Evolutionary conservation across 1,140 invertebrate genomes (phyloP).

Genomic region (Drosophila lacteicornis): DNA sequence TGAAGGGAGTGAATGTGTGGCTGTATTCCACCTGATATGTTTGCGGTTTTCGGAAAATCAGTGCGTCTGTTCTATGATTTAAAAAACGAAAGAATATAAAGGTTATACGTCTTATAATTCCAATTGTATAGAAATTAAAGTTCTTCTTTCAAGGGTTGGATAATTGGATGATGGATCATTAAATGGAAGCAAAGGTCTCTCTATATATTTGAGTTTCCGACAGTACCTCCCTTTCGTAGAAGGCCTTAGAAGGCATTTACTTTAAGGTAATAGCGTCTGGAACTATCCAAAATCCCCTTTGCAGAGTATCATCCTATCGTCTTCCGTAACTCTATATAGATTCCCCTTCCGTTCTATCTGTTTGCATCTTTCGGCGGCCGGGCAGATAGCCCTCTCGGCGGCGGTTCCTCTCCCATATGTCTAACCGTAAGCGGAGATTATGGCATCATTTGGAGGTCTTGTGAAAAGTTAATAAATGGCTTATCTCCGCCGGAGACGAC

Average conservation of each 20-base stretch:
- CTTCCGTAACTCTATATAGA: not conserved
- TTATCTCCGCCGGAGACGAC: constrained; percentile 69
- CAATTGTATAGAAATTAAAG: too few relatives aligned
- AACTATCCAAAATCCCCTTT: too few relatives aligned
- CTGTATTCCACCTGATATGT: too few relatives aligned
- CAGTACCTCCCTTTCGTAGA: too few relatives aligned
- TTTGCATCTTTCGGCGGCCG: constrained; percentile 55
- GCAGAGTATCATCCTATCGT: constrained; percentile 38
- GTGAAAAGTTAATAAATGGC: constrained; percentile 84
- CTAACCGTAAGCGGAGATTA: constrained; percentile 80
- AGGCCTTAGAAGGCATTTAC: too few relatives aligned
- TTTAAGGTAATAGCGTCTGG: too few relatives aligned
- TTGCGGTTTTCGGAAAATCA: not conserved
- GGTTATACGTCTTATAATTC: too few relatives aligned
- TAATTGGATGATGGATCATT: too few relatives aligned
- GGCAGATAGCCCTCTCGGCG: constrained; percentile 41
- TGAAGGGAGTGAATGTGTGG: not conserved
- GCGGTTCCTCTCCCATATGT: constrained; percentile 68
- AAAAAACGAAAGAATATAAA: not conserved
- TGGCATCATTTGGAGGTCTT: constrained; percentile 78
- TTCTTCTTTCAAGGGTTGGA: too few relatives aligned
- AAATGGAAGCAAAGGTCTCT: too few relatives aligned
- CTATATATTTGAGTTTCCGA: too few relatives aligned
- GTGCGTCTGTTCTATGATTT: too few relatives aligned
- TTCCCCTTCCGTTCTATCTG: constrained; percentile 56